phyloP scores from a whole-genome alignment of 2,113 vertebrate species.

The Genyomyrus donnyi region DNA sequence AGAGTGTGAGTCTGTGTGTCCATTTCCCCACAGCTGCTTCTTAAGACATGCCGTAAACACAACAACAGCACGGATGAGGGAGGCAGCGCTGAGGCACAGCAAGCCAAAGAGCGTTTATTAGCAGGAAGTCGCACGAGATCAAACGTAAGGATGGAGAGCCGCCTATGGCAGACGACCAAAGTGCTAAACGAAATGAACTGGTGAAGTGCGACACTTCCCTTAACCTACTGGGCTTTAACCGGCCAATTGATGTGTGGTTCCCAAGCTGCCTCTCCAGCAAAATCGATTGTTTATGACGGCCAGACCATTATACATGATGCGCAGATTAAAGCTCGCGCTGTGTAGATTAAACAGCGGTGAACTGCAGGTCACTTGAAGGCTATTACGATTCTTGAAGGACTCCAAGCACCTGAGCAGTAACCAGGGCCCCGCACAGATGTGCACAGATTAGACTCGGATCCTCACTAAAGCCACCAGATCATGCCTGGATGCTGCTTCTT shows the following conservation, averaged over 20 bases:
- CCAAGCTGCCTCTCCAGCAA: not conserved
- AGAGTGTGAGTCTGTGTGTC: conserved; percentile 48
- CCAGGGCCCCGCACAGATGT: not conserved
- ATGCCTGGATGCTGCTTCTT: not conserved
- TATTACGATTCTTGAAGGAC: not conserved
- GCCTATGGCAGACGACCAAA: not conserved
- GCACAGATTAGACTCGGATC: conserved; percentile 3
- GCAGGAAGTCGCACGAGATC: not conserved
- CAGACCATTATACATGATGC: conserved; percentile 17
- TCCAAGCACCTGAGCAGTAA: conserved; percentile 27
- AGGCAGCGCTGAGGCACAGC: not conserved
- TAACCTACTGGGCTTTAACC: not conserved
- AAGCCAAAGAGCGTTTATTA: not conserved
- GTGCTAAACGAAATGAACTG: not conserved
- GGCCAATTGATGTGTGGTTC: not conserved
- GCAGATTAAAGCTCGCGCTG: not conserved
- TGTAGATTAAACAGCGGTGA: conserved; percentile 24
- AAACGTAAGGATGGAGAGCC: not conserved
- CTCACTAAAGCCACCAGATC: not conserved
- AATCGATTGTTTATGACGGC: not conserved
- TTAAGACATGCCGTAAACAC: conserved; percentile 43
- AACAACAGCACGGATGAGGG: conserved; percentile 39
- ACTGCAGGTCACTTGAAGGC: not conserved
- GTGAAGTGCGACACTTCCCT: not conserved
- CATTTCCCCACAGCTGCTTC: conserved; percentile 26